A percentile compares a stretch with the other conserved stretches of the same genome.
Conservation (phyloP, 2,888 invertebrate genomes). For the Rotaria sp. region DNA sequence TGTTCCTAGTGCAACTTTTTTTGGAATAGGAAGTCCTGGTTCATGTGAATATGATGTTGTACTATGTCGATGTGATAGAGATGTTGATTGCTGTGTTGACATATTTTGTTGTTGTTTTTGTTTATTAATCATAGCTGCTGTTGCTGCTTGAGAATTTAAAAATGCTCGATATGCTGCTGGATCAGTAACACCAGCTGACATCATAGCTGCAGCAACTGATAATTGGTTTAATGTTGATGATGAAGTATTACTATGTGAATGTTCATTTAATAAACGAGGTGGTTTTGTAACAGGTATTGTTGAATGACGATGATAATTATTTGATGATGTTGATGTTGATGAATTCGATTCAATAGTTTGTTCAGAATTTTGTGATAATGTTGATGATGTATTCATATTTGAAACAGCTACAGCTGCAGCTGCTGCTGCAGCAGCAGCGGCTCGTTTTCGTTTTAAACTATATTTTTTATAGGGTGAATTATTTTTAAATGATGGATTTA, state of each 20-base stretch:
- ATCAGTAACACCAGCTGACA: background rate
- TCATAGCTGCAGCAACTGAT: background rate
- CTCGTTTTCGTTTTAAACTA: constrained; percentile 24
- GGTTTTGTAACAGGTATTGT: background rate
- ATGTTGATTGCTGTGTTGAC: background rate
- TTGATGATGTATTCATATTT: background rate
- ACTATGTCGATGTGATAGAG: background rate
- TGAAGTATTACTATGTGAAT: background rate
- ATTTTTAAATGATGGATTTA: constrained; percentile 31
- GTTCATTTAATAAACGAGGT: background rate
- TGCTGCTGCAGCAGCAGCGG: background rate
- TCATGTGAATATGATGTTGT: background rate
- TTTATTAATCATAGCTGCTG: constrained; percentile 2
- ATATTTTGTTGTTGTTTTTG: background rate
- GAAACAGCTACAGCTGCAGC: background rate
- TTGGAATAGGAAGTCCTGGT: constrained; percentile 1
- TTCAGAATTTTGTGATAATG: background rate
- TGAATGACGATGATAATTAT: background rate
- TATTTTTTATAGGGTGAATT: constrained; percentile 30
- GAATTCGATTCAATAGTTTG: background rate
- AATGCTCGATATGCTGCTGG: background rate
- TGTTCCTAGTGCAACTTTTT: background rate
- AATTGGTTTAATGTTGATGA: constrained; percentile 4
- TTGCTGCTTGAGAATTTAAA: background rate
- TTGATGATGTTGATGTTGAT: background rate